Base-by-base conservation (phyloP, 2,113 vertebrate species). In the Odocoileus hemionus region DNA sequence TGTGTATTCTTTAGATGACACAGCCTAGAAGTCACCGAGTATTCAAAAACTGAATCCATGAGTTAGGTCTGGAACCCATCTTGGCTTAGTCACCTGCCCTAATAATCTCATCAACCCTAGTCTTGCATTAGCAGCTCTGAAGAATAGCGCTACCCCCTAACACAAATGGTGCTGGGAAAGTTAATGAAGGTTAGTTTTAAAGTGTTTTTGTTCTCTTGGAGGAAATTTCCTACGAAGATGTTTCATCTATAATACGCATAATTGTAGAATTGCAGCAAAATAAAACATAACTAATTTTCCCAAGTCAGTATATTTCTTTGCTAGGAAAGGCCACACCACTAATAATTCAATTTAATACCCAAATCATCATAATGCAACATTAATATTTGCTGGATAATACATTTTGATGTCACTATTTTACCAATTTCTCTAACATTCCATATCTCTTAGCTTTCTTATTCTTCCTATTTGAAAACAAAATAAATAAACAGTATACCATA, bases 161-260 rank as follows among this genome's bases (percentile, higher is more conserved):
- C 80, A 45, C 60, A 87, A 45, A 67, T 47, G 54, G 61, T 84
- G 11, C 19, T 89, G 84, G 26, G 30, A 92, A 95, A 95, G 94
- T 78, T 52, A 95, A 89, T 89, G 83, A 96, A 94, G 52, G 74
- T 97, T 47, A 83, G 45, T 91, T 91, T 91, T 33, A 93, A 96
- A 97, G 61, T 26, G 23, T 26, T 86, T 91, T 93, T 95, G 47
- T 0, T 61, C 47, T 95, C 60, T 82, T 91, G 39, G 39, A 96
- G 74, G 30, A 52, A 58, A 70, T 89, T 80, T 91, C 39, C 36
- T 36, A 60, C 50, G 33, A 30, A 76, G 83, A 33, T 95, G 3
- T 80, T 97, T 89, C 61, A 93, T 85, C 91, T 80, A 4, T 47
- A 94, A 50, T 50, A 94, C 87, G 89, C 85, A 78, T 79, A 86